Evolutionary conservation across 2,888 invertebrate species (phyloP).

Genomic region (Xanthostigma xanthostigma): DNA sequence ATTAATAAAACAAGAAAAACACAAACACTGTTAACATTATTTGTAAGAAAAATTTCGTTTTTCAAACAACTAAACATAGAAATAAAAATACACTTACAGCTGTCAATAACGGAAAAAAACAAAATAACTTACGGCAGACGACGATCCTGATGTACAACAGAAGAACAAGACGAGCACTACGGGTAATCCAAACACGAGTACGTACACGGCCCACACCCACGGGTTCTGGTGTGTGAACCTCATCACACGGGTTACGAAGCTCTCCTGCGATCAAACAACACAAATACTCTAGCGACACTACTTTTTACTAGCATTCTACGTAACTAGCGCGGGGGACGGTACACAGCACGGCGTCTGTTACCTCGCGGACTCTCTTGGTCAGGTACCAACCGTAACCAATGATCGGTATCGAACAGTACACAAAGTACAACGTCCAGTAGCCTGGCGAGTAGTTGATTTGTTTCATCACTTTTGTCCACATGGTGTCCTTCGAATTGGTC

Average conservation of each 20-base stretch:
- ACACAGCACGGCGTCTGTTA: conserved; percentile 22
- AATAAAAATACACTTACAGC: no score
- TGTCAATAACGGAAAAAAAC: no score
- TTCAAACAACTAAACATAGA: no score
- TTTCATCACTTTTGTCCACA: conserved; percentile 59
- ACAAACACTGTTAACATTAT: no score
- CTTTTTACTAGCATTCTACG: background rate
- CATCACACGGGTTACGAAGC: conserved; percentile 57
- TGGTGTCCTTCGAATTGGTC: conserved; percentile 32
- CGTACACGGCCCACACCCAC: conserved; percentile 79
- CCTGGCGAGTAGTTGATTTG: conserved; percentile 66
- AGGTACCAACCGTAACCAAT: conserved; percentile 53
- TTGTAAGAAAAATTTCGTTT: no score
- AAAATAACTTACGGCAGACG: background rate
- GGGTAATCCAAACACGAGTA: conserved; percentile 62
- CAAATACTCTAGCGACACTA: conserved; percentile 1
- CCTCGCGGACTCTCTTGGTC: conserved; percentile 49
- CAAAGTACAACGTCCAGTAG: conserved; percentile 65
- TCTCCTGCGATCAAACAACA: conserved; percentile 46
- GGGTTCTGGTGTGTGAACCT: conserved; percentile 72
- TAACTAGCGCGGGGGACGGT: conserved; percentile 2
- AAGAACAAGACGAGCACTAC: conserved; percentile 66
- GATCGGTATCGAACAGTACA: conserved; percentile 62
- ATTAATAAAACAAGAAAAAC: no score
- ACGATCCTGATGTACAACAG: conserved; percentile 46